Conservation (phyloP, 2,797 vertebrate species). For the Gymnothorax reevesii region DNA sequence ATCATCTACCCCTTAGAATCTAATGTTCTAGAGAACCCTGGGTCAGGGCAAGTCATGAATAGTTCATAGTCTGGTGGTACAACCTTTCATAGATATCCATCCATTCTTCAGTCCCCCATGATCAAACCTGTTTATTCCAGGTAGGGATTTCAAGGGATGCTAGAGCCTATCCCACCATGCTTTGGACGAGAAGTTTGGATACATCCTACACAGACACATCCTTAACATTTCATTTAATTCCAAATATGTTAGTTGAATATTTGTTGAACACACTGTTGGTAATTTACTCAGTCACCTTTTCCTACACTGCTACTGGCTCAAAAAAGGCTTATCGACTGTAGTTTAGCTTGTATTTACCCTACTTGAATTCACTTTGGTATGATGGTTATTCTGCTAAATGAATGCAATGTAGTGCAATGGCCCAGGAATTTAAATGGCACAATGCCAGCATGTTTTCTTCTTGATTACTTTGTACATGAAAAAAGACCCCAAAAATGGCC, state of each 20-base stretch:
- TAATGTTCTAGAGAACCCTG: background rate
- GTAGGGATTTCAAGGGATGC: no score
- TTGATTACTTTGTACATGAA: background rate
- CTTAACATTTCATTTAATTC: background rate
- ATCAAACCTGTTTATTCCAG: no score
- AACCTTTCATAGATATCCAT: background rate
- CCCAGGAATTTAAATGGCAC: no score
- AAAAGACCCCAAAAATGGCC: background rate
- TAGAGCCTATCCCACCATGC: no score
- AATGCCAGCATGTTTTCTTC: no score
- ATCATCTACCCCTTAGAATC: background rate
- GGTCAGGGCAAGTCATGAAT: background rate
- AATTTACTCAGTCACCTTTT: background rate
- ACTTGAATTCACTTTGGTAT: background rate
- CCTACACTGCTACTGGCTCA: background rate
- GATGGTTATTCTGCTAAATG: no score
- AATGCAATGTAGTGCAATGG: no score
- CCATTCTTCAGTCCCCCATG: no score
- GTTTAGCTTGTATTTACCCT: background rate
- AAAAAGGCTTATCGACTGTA: background rate
- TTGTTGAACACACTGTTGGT: background rate
- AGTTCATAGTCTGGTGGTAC: background rate
- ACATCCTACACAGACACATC: no score
- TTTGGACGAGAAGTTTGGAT: no score
- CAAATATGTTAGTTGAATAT: background rate